Evolutionary conservation across 2,797 vertebrate species (phyloP).

Genomic region (Delichon dasypus): DNA sequence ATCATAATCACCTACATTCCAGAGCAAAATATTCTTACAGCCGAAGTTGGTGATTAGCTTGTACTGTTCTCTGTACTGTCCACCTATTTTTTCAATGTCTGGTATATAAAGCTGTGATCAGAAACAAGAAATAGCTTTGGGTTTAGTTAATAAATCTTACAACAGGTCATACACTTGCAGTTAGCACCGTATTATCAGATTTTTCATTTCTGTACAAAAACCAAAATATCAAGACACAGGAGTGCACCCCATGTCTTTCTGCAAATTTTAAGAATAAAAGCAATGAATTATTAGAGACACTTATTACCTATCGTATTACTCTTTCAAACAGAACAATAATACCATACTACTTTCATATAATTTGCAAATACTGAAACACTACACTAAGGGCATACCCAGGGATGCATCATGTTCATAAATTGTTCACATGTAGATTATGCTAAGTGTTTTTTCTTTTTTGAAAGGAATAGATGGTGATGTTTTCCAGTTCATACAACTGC

Average conservation of each 20-base stretch:
- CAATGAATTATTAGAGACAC: neutral
- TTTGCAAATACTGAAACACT: neutral
- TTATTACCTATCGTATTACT: neutral
- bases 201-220: neutral
- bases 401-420: neutral
- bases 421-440: neutral
- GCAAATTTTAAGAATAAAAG: slow-evolving; percentile 33
- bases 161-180: neutral
- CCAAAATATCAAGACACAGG: neutral
- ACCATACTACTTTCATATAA: neutral
- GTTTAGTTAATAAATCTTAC: slow-evolving; percentile 36
- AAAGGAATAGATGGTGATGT: neutral
- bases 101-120: neutral
- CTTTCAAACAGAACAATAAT: neutral
- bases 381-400: neutral
- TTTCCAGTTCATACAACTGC: neutral
- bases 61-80: neutral
- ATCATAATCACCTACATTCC: slow-evolving; percentile 37
- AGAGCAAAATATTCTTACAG: slow-evolving; percentile 25
- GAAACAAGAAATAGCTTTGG: neutral
- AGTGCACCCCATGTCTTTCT: neutral
- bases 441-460: neutral
- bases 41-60: slow-evolving; percentile 3
- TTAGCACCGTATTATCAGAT: neutral
- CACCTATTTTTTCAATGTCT: neutral